Evolutionary conservation across 2,888 invertebrate genomes (phyloP), one percentile per base, ranked within the genome.

Genomic region (Cheilosia scutellata): DNA sequence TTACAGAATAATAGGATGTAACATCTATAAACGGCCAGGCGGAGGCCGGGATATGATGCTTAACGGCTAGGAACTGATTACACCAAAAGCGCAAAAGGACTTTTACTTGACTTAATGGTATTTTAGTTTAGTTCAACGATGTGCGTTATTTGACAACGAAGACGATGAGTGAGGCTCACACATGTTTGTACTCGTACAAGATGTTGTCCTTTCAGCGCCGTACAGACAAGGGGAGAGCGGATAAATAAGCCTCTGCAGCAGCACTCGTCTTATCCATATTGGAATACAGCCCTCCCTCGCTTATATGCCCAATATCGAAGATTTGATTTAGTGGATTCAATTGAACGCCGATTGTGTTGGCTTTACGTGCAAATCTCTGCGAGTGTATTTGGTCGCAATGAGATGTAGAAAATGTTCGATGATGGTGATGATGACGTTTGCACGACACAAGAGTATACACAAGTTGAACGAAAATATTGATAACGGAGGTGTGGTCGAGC

Each of bases 241-340:
- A 51, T 66, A 58, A 62, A 70, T 63, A 66, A 71, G 44, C 66
- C 40, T 65, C 63, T 53, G 47, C 44, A 27, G 29, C 33, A 66
- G 47, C 20, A 27, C 55, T 62, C 72, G 42, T 25, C 76, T 49
- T 49, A 65, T 57, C 47, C 71, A 47, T 11, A 37, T 53, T 25
- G 29, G 33, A 53, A 58, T 37, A 57, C 9, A 47, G 44, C 44
- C 33, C 42, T 40, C 40, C 47, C 16, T 16, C 44, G 16, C 5
- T 13, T 44, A 20, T 5, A 53, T 58, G 49, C 57, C 33, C 78
- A 74, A 51, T 1, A 86, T 82, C 76, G 82, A 74, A 82, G 82
- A 87, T 82, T 87, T 82, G 87, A 87, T 87, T 87, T 87, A 87
- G 87, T 87, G 87, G 78, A 87, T 87, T 87, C 82, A 87, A 87